Conservation (phyloP, 2,888 invertebrate species). For the Lathronympha strigana region DNA sequence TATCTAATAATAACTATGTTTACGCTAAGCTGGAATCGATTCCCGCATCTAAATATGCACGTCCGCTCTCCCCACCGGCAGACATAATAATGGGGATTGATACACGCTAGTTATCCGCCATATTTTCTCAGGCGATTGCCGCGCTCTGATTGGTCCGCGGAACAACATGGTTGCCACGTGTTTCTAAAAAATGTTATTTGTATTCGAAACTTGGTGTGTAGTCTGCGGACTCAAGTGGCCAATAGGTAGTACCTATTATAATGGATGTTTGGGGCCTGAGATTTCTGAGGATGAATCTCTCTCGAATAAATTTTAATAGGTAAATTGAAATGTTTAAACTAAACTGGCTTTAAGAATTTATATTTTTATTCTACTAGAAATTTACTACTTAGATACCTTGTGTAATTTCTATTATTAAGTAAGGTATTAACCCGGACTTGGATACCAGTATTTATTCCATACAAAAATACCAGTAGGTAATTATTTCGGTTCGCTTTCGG, state of each 20-base stretch:
- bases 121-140: slow-evolving; percentile 60
- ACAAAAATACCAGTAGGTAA: too few species aligned
- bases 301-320: background rate
- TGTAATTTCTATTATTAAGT: too few species aligned
- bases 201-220: slow-evolving; percentile 49
- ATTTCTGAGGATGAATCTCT: background rate
- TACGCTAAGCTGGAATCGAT: slow-evolving; percentile 31
- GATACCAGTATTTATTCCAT: too few species aligned
- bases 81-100: slow-evolving; percentile 68
- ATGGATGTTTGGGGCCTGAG: background rate
- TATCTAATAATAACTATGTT: slow-evolving; percentile 38
- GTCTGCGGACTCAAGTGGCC: slow-evolving; percentile 44
- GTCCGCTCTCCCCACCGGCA: slow-evolving; percentile 55
- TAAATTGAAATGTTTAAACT: too few species aligned
- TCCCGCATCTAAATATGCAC: slow-evolving; percentile 42
- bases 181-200: slow-evolving; percentile 55
- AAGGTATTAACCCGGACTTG: too few species aligned
- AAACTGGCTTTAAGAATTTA: too few species aligned
- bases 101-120: slow-evolving; percentile 69
- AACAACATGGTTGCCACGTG: slow-evolving; percentile 73
- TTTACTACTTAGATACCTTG: too few species aligned
- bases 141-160: slow-evolving; percentile 69
- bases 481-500: too few species aligned
- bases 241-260: slow-evolving; percentile 37
- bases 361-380: too few species aligned